Evolutionary conservation across 2,888 invertebrate genomes (phyloP), one percentile per base, ranked within the genome.

Genomic region (Heteromyza rotundicornis): DNA sequence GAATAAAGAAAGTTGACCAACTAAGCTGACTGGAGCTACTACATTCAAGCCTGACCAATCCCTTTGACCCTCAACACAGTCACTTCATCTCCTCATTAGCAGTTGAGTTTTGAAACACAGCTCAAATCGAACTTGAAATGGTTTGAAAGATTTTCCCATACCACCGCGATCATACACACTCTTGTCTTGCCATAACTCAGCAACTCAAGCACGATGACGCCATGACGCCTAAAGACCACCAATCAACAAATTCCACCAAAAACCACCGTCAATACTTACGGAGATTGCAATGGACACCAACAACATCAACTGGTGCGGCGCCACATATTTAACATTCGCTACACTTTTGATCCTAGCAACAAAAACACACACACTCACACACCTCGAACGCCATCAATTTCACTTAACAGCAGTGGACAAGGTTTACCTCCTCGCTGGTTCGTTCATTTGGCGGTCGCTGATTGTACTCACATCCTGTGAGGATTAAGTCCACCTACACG

Each of bases 331-430:
- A 52, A 53, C 57, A 57, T 35, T 44, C 23, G 54, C 53, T 53
- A 53, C 49, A 51, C 60, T 56, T 56, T 56, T 60, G 60, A 56
- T 51, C 47, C 55, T 32, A 23, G 53, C 32, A 19, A 14, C 53
- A n/a, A 20, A 22, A 20, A 1, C 14, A 20, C 44, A 20, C 2
- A 8, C 40, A 64, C 19, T 40, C 35, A 27, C 55, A 12, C 22
- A 44, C 22, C 55, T 27, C 59, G 63, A 63, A 59, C 49, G 64
- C 63, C 68, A 72, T 74, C 69, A 70, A 74, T 75, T 72, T 74
- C 68, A 66, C 58, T 70, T 66, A 68, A 64, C 67, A 63, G 64
- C 62, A 64, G 67, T 56, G 35, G 55, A 36, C 47, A 20, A 17
- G 19, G 47, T 12, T 47, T 14, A 5, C 20, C 47, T 47, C n/a